Evolutionary conservation across 1,140 invertebrate species (phyloP).

Genomic region (Ylistrum balloti): DNA sequence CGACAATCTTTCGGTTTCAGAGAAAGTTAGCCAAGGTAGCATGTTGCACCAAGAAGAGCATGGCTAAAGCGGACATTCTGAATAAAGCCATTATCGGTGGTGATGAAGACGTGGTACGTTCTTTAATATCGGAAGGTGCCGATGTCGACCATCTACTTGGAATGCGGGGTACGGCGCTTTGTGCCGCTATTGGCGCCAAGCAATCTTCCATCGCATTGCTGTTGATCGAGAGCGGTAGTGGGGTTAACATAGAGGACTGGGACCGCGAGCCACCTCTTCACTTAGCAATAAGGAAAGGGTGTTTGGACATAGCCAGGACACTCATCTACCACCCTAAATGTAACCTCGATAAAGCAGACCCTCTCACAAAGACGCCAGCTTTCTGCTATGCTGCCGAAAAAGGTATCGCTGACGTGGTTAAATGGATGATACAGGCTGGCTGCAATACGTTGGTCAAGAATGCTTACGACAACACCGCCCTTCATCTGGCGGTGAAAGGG

Average conservation of each 20-base stretch:
- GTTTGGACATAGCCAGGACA: slow-evolving; percentile 54
- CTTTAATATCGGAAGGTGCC: slow-evolving; percentile 54
- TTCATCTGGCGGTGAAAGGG: slow-evolving; percentile 50
- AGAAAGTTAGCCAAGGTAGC: slow-evolving; percentile 26
- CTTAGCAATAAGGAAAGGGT: slow-evolving; percentile 56
- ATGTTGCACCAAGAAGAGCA: not conserved
- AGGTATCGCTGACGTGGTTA: slow-evolving; percentile 43
- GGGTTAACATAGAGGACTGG: slow-evolving; percentile 59
- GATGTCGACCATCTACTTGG: slow-evolving; percentile 59
- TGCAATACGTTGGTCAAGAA: slow-evolving; percentile 49
- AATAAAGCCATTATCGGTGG: slow-evolving; percentile 58
- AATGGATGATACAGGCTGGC: slow-evolving; percentile 54
- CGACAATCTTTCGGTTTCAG: not conserved
- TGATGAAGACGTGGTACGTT: slow-evolving; percentile 47
- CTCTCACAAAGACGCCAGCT: slow-evolving; percentile 50
- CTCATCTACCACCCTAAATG: slow-evolving; percentile 56
- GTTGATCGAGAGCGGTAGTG: slow-evolving; percentile 58
- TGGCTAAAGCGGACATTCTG: slow-evolving; percentile 56
- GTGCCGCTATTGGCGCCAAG: slow-evolving; percentile 56
- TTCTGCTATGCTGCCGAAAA: slow-evolving; percentile 54
- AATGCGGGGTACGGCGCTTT: slow-evolving; percentile 62
- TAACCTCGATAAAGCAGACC: slow-evolving; percentile 57
- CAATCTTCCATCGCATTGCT: slow-evolving; percentile 53
- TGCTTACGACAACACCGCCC: slow-evolving; percentile 45
- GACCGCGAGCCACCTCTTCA: slow-evolving; percentile 58